Base-by-base conservation (phyloP, 2,113 vertebrate species). In the Centropristis striata region DNA sequence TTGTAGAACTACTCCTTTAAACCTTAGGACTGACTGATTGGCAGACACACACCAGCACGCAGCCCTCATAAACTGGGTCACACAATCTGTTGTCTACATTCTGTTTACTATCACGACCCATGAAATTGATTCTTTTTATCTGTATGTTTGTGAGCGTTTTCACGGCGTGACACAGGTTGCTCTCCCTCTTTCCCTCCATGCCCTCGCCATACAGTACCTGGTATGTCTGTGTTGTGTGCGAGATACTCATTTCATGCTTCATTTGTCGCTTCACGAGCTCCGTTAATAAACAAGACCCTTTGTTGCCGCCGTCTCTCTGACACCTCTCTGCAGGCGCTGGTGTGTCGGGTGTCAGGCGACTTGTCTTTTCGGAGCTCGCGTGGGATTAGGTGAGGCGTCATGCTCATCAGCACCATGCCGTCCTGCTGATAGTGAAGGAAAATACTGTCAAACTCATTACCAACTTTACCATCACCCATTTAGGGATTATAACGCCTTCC, bases 51-150 rank as follows among this genome's bases (percentile, higher is more conserved):
- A 55, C 21, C 64, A 64, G 15, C 65, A 37, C 23, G 14, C 25
- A 28, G 61, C 50, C 37, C 15, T 8, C 37, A 66, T 27, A 66
- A 86, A 83, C 51, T 75, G 58, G 85, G 71, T 86, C 83, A 67
- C 64, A 25, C 69, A 75, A n/a, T 70, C 72, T 59, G 70, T 50
- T 58, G 68, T 75, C 81, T 36, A 70, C 83, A 66, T 78, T 54
- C 72, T 84, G 81, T 82, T 88, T 70, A 79, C 86, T 27, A 83
- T 87, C 78, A 86, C 60, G 1, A 68, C 64, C 87, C 90, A 88
- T 92, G 90, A 91, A 92, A 94, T 93, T 90, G 90, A 90, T 91
- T 90, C 70, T 87, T 90, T 90, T 86, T 87, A 88, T 90, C 88
- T 81, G 63, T 85, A 49, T 87, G 88, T 89, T 88, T 81, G 78